Evolutionary conservation across 2,888 invertebrate species (phyloP), one percentile per base, ranked within the genome.

Genomic region (Cantharis lateralis): DNA sequence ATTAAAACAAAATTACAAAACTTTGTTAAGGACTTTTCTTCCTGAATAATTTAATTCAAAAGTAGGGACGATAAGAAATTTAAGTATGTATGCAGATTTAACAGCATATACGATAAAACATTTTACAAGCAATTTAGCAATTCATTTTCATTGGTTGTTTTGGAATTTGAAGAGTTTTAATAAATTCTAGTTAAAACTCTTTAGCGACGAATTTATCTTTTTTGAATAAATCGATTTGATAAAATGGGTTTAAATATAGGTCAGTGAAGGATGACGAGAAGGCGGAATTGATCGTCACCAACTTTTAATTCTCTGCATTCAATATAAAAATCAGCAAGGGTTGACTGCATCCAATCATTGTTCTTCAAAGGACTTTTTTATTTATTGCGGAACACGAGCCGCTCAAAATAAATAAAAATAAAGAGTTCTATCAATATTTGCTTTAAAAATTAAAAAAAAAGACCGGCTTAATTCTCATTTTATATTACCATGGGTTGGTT

Each of bases 301-400:
- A 66, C 74, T 75, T 70, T 75, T 75, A 70, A 75, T 75, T 75
- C 26, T 68, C 70, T 66, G 74, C 70, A 71, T 71, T 63, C 64
- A 75, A 75, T 75, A 63, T 70, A 75, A 18, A 75, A 70, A 48
- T 75, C 74, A 70, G 62, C 15, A 16, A 18, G 48, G 48, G 24
- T 70, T 20, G 15, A 69, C 48, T 48, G 48, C 48, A 48, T 48
- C 48, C 48, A 48, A 48, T 48, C 48, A 48, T 48, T 48, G 48
- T 48, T 32, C 48, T n/a, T 48, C 48, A 48, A 48, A 48, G 48
- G n/a, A n/a, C 48, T 48, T 48, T 48, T 48, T 48, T 48, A 48
- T 48, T 48, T 48, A 48, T 48, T 48, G 48, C 48, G 48, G n/a
- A n/a, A 48, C 48, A 48, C 48, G n/a, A 48, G 7, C 7, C 48